Base-by-base conservation (phyloP, 1,140 invertebrate genomes). In the Olivierus martensii region DNA sequence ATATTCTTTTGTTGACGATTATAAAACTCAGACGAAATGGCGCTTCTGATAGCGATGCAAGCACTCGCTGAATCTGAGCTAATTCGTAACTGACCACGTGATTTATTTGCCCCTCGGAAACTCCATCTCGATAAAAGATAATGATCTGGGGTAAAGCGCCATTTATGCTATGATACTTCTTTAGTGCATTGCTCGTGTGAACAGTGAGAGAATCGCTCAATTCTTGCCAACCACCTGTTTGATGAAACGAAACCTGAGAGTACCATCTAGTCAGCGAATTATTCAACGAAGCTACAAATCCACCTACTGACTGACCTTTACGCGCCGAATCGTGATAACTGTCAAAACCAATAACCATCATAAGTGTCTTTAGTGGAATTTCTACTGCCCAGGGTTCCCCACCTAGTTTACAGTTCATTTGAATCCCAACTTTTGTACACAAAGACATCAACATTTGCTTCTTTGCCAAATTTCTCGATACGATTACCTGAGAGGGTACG, bases 401-500 rank as follows among this genome's bases (percentile, higher is more conserved):
- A 48, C 77, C 77, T 11, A 79, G 59, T 61, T 79, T 79, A 34
- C 68, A 70, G 59, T 76, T 77, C 36, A 79, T 75, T 62, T 79
- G 77, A 34, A 79, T 67, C 0, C 69, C 71, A 44, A 79, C 69
- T 62, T 95, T 95, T 0, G 87, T 90, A 0, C 83, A 83, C 36
- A 94, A 81, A 3, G 81, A 82, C 74, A 83, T 77, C 0, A 59
- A 52, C 28, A 51, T 61, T 4, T 55, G 54, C 21, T 78, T 76
- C 58, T 71, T 72, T 4, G 45, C 56, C 0, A 77, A 66, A 41
- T 85, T 72, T 49, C 73, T 76, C 0, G 64, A 61, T 0, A 81
- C 65, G 1, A 90, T 73, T 11, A 90, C 81, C 71, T 94, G 89
- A 49, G 68, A 39, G n/a, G n/a, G n/a, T n/a, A n/a, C n/a, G n/a